Conservation (phyloP, 2,797 vertebrate genomes). For the Brotula barbata region DNA sequence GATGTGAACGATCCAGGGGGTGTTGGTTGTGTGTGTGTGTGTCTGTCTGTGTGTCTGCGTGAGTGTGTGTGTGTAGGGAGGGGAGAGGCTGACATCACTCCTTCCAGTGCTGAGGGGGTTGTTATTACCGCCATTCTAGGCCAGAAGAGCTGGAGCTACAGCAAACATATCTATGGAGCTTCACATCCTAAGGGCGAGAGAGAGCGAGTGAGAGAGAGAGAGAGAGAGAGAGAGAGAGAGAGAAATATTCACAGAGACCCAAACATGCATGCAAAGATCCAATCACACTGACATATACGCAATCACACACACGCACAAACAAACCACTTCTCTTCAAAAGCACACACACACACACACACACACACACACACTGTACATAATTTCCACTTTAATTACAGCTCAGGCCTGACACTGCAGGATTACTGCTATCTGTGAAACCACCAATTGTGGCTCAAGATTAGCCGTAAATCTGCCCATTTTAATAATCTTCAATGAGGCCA, state of each 20-base stretch:
- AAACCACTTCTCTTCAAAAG: conserved; percentile 14
- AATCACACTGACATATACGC: conserved; percentile 6
- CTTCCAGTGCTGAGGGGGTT: conserved; percentile 72
- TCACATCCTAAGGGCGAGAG: conserved; percentile 62
- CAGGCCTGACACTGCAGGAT: conserved; percentile 54
- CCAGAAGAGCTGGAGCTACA: conserved; percentile 49
- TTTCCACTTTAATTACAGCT: conserved; percentile 70
- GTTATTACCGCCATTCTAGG: conserved; percentile 73
- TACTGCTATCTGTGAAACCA: conserved; percentile 60
- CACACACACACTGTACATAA: conserved; percentile 18
- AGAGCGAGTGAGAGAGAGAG: too few relatives aligned
- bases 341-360: conserved; percentile 8
- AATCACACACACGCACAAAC: conserved; percentile 5
- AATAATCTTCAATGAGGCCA: conserved; percentile 45
- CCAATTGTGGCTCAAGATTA: conserved; percentile 64
- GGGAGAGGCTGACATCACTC: conserved; percentile 76
- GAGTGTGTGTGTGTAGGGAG: conserved; percentile 24
- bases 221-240: too few relatives aligned
- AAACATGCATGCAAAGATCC: too few relatives aligned
- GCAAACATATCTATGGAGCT: conserved; percentile 55
- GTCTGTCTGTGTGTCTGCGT: conserved; percentile 19
- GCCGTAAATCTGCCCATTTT: conserved; percentile 64
- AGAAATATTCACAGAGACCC: too few relatives aligned
- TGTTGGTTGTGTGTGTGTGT: conserved; percentile 44
- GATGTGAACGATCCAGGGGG: conserved; percentile 65